Conservation (phyloP, 2,113 vertebrate genomes). For the Tympanuchus pallidicinctus region DNA sequence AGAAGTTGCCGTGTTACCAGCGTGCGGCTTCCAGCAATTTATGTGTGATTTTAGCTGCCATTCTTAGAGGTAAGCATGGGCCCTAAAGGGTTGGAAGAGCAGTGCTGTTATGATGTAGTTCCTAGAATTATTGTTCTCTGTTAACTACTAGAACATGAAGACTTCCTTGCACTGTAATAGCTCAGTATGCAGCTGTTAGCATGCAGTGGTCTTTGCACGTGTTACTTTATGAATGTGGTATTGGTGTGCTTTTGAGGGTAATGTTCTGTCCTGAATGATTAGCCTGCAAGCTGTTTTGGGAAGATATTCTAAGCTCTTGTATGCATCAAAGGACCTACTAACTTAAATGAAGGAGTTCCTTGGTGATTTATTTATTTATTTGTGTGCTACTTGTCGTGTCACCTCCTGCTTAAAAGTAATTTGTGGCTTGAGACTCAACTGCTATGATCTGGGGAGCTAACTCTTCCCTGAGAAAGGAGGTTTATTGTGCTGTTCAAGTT, state of each 20-base stretch:
- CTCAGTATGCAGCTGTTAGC: not conserved
- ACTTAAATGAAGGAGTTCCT: not conserved
- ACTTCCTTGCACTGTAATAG: not conserved
- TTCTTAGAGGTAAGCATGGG: not conserved
- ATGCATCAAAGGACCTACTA: not conserved
- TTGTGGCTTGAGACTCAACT: not conserved
- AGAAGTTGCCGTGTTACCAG: not conserved
- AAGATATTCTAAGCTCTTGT: not conserved
- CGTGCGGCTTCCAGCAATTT: rapidly evolving
- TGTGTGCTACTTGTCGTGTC: not conserved
- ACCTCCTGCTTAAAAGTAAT: not conserved
- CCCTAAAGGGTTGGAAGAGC: not conserved
- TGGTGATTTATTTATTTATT: not conserved
- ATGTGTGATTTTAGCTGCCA: not conserved
- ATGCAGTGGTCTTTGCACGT: rapidly evolving
- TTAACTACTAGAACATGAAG: not conserved
- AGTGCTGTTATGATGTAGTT: not conserved
- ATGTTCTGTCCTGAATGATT: not conserved
- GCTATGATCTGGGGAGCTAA: not conserved
- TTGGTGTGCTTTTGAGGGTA: not conserved
- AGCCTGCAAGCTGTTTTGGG: not conserved
- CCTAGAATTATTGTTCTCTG: not conserved
- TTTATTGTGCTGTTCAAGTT: not conserved
- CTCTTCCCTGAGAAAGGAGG: not conserved
- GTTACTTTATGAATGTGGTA: not conserved